These are phyloP conservation scores for Metacarcinus magister DNA, from an alignment of 2,888 invertebrate species.

Conservation along the genomic window DNA sequence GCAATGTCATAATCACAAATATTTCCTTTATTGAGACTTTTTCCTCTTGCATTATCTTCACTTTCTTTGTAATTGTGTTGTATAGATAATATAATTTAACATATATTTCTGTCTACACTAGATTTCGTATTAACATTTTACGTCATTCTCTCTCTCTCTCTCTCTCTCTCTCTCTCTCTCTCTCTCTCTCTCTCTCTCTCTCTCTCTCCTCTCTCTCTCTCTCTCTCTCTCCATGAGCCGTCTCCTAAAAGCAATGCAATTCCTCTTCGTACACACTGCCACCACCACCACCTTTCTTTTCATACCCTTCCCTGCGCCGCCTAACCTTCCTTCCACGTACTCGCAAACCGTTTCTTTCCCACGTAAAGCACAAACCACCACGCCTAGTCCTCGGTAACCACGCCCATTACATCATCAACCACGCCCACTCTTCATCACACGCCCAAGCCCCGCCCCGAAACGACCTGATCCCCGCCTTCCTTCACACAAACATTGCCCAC, in stretches of 20 bases:
- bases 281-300: background rate
- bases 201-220: background rate
- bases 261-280: background rate
- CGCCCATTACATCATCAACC: background rate
- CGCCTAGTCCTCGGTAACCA: background rate
- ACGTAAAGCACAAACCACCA: conserved; percentile 7
- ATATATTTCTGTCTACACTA: background rate
- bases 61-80: background rate
- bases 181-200: background rate
- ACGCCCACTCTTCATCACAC: conserved; percentile 15
- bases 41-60: too few species aligned
- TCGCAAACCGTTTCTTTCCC: background rate
- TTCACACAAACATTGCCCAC: background rate
- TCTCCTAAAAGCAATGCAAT: background rate
- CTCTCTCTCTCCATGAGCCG: background rate
- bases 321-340: background rate
- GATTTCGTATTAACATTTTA: too few species aligned
- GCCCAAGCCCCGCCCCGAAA: background rate
- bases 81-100: background rate
- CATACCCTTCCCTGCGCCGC: background rate
- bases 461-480: background rate
- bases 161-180: background rate
- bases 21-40: background rate
- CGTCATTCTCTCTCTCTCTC: too few species aligned
- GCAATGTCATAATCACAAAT: too few species aligned